Evolutionary conservation across 2,888 invertebrate species (phyloP).

Genomic region (Melieria omissa): DNA sequence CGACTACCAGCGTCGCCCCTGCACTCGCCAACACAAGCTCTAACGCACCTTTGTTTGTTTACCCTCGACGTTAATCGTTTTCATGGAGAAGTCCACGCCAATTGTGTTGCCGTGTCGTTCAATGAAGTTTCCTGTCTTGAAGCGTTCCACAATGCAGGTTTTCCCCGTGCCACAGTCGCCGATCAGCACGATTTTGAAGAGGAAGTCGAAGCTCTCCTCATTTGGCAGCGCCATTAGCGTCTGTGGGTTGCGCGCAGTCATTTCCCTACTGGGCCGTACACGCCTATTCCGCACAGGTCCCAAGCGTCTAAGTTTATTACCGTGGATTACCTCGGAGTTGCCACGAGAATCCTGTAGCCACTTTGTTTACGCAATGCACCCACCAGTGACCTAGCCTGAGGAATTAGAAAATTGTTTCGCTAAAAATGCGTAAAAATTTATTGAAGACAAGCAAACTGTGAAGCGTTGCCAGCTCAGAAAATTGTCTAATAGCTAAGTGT

Average conservation of each 20-base stretch:
- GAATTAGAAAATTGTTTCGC: too few species aligned
- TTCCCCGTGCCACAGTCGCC: conserved; percentile 93
- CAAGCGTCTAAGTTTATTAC: too few species aligned
- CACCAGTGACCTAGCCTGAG: too few species aligned
- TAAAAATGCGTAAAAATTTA: too few species aligned
- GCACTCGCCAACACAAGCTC: neutral
- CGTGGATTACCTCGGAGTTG: too few species aligned
- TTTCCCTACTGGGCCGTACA: conserved; percentile 52
- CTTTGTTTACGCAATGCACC: too few species aligned
- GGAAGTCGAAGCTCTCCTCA: conserved; percentile 89
- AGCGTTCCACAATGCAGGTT: conserved; percentile 94
- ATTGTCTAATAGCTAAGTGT: too few species aligned
- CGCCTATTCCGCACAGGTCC: too few species aligned
- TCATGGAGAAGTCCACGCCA: conserved; percentile 98
- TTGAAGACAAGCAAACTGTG: too few species aligned
- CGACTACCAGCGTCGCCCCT: neutral
- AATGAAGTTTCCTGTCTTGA: conserved; percentile 94
- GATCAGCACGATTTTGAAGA: conserved; percentile 93
- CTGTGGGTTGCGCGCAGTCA: conserved; percentile 81
- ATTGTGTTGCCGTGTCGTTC: conserved; percentile 97
- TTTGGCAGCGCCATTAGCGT: conserved; percentile 78
- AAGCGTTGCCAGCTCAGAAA: too few species aligned
- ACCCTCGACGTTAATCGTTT: conserved; percentile 91
- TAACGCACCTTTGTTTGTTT: conserved; percentile 89
- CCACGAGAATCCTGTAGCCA: too few species aligned